phyloP scores from a whole-genome alignment of 1,140 invertebrate genomes.

The Ladona fulva region DNA sequence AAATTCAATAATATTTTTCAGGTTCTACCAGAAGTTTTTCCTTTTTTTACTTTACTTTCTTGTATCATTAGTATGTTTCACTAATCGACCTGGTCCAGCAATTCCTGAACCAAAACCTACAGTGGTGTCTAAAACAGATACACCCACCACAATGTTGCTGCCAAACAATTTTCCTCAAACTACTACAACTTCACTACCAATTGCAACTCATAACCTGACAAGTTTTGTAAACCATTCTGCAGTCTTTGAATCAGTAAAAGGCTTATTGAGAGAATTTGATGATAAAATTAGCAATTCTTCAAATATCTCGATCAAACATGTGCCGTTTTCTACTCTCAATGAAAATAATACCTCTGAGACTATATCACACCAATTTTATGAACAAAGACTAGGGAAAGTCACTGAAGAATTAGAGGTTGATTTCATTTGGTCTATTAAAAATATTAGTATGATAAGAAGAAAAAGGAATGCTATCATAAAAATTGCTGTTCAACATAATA shows the following conservation, averaged over 20 bases:
- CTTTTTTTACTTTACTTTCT: conserved; percentile 84
- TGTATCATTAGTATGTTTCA: conserved; percentile 77
- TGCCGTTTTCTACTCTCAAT: no score
- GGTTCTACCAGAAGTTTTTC: conserved; percentile 88
- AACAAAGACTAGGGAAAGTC: not conserved
- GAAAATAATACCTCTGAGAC: no score
- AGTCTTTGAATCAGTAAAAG: no score
- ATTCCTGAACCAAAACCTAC: conserved; percentile 23
- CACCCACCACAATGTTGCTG: no score
- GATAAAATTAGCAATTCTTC: no score
- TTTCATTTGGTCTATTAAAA: not conserved
- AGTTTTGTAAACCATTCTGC: no score
- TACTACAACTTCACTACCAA: no score
- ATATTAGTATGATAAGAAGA: not conserved
- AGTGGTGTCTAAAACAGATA: not conserved
- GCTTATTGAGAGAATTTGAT: no score
- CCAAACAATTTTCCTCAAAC: no score
- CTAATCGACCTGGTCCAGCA: conserved; percentile 65
- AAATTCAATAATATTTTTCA: conserved; percentile 38
- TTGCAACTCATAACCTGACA: no score
- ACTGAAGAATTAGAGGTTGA: not conserved
- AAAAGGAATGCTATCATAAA: not conserved
- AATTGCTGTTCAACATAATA: not conserved
- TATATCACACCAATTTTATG: no score
- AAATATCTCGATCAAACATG: no score